phyloP scores from a whole-genome alignment of 2,888 invertebrate species.

The Thymelicus lineola region DNA sequence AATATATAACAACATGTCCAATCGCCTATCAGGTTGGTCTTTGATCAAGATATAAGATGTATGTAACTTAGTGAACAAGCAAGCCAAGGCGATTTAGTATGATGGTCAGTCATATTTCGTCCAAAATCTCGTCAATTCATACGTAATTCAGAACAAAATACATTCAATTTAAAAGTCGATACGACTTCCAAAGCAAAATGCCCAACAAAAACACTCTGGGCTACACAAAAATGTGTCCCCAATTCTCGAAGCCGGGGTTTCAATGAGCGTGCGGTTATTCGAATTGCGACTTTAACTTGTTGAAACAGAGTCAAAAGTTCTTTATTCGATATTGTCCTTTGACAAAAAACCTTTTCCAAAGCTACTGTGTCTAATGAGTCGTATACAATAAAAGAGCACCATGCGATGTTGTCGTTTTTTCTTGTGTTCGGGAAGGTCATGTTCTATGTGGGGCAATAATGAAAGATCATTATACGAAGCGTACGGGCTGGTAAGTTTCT shows the following conservation, averaged over 20 bases:
- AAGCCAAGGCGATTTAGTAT: not conserved
- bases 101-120: conserved; percentile 7
- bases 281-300: conserved; percentile 42
- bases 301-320: conserved; percentile 44
- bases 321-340: conserved; percentile 50
- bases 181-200: conserved; percentile 53
- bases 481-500: not conserved
- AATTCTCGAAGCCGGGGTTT: conserved; percentile 51
- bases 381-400: conserved; percentile 62
- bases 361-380: conserved; percentile 63
- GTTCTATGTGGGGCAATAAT: conserved; percentile 42
- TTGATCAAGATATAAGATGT: too few relatives aligned
- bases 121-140: conserved; percentile 22
- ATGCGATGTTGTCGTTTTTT: conserved; percentile 51
- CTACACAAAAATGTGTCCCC: conserved; percentile 60
- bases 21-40: too few relatives aligned
- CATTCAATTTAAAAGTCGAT: conserved; percentile 54
- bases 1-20: too few relatives aligned
- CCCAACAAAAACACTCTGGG: conserved; percentile 55
- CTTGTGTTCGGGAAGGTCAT: conserved; percentile 47
- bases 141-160: conserved; percentile 37
- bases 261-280: conserved; percentile 27
- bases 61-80: not conserved
- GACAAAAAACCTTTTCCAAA: conserved; percentile 57
- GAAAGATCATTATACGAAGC: conserved; percentile 40